Evolutionary conservation across 2,113 vertebrate species (phyloP), one percentile per base, ranked within the genome.

Genomic region (Laticauda laticaudata): DNA sequence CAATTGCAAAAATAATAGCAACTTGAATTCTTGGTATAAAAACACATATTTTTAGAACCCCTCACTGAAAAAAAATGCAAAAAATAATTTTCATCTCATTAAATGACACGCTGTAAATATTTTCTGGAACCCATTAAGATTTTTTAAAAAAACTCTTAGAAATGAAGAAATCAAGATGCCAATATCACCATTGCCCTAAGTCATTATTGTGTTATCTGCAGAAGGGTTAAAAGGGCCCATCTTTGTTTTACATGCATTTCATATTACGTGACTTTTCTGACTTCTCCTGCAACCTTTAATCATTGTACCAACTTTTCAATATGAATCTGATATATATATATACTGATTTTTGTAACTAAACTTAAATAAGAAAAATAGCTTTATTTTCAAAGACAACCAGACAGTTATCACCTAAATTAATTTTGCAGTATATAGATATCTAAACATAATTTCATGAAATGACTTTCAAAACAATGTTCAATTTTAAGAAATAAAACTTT

Each of bases 371-470:
- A 94, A 95, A 94, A 54, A 94, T 61, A 87, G 45, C 87, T 6
- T 92, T 57, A 93, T 87, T 95, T 48, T 85, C 92, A 95, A 94
- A 89, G 87, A 48, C 12, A 56, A 3, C 0, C 34, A 92, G 95
- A 89, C 51, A 93, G 88, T 94, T 96, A 93, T 93, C 95, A 94
- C 89, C 0, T 21, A 94, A 96, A 8, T 34, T 93, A 93, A 93
- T 11, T 89, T 93, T 96, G 95, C 94, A 96, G 94, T 94, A 94
- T 92, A 92, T 88, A 95, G 87, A 96, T 92, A 94, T 94, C 89
- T 94, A 95, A 69, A 95, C 92, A 95, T 0, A 91, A 45, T 92
- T 93, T 95, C 75, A 91, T 93, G 92, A 95, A 94, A 86, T 21
- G 55, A 53, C 7, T 95, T 95, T 90, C 93, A 95, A 96, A 95